A percentile compares a stretch with the other conserved stretches of the same genome.
These are phyloP conservation scores for Chorisops tibialis DNA, from an alignment of 2,888 invertebrate genomes.

Conservation along the genomic window DNA sequence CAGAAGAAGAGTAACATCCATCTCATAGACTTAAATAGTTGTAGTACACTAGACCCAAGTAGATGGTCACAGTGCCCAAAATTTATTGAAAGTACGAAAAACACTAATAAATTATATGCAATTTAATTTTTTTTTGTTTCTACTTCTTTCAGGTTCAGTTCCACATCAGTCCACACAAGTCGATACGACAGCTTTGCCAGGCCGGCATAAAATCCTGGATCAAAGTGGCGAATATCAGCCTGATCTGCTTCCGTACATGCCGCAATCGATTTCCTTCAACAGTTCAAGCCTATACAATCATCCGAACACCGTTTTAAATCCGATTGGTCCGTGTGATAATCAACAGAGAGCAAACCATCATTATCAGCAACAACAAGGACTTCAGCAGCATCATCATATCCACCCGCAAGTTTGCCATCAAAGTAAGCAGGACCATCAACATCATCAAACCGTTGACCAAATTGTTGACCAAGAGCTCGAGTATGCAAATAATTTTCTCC, in stretches of 20 bases:
- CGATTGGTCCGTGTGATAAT: slow-evolving; percentile 30
- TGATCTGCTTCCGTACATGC: slow-evolving; percentile 39
- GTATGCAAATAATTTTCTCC: slow-evolving; percentile 14
- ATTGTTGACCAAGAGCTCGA: slow-evolving; percentile 1
- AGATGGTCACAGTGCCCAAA: too few relatives aligned
- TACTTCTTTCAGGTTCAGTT: slow-evolving; percentile 31
- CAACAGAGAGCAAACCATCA: slow-evolving; percentile 29
- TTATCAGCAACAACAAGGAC: slow-evolving; percentile 35
- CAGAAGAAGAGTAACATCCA: too few relatives aligned
- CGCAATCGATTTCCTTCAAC: slow-evolving; percentile 34
- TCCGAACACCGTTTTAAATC: slow-evolving; percentile 37
- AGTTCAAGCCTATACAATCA: slow-evolving; percentile 35
- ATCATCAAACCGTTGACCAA: neutral
- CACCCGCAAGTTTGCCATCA: neutral
- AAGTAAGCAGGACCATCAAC: neutral
- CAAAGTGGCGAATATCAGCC: slow-evolving; percentile 40
- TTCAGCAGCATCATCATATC: slow-evolving; percentile 5
- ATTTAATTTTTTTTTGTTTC: neutral
- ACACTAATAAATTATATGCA: neutral
- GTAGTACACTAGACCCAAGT: too few relatives aligned
- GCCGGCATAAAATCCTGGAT: slow-evolving; percentile 33
- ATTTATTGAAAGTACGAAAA: neutral
- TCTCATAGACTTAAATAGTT: too few relatives aligned
- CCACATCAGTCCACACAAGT: slow-evolving; percentile 35
- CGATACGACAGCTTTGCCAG: slow-evolving; percentile 31